A percentile compares a stretch with the other conserved stretches of the same genome.
phyloP scores from a whole-genome alignment of 2,888 invertebrate genomes.

The Stegana nigrithorax region DNA sequence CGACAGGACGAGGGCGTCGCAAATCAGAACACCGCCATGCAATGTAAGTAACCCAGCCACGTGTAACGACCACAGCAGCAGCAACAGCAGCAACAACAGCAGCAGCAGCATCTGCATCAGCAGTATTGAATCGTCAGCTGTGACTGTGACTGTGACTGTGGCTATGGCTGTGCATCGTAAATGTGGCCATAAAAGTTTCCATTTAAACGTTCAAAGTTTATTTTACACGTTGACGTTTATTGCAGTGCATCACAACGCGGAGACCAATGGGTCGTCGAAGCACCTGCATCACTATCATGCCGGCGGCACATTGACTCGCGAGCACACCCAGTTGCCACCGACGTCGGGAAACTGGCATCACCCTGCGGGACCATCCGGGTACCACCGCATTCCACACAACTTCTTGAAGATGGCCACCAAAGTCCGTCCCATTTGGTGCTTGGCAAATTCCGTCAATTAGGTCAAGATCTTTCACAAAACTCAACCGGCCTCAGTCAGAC shows the following conservation, averaged over 20 bases:
- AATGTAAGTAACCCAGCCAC: conserved; percentile 51
- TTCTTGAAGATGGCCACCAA: conserved; percentile 76
- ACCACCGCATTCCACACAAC: conserved; percentile 70
- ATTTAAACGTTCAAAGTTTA: too few species aligned
- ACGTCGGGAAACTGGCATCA: conserved; percentile 94
- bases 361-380: conserved; percentile 83
- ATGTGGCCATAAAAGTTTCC: too few species aligned
- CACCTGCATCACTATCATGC: conserved; percentile 69
- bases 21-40: conserved; percentile 70
- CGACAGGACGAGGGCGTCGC: conserved; percentile 66
- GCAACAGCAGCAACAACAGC: too few species aligned
- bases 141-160: too few species aligned
- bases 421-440: conserved; percentile 95
- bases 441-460: conserved; percentile 80
- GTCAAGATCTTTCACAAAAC: conserved; percentile 72
- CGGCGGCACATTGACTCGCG: conserved; percentile 71
- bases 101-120: too few species aligned
- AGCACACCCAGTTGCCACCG: conserved; percentile 72
- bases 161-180: too few species aligned
- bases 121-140: too few species aligned
- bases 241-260: conserved; percentile 70
- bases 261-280: conserved; percentile 78
- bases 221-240: not conserved
- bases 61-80: not conserved
- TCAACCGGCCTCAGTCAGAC: conserved; percentile 58